Percentiles rank a stretch among this genome's conserved stretches.
phyloP scores from a whole-genome alignment of 2,797 vertebrate species.

The Alfaro cultratus region DNA sequence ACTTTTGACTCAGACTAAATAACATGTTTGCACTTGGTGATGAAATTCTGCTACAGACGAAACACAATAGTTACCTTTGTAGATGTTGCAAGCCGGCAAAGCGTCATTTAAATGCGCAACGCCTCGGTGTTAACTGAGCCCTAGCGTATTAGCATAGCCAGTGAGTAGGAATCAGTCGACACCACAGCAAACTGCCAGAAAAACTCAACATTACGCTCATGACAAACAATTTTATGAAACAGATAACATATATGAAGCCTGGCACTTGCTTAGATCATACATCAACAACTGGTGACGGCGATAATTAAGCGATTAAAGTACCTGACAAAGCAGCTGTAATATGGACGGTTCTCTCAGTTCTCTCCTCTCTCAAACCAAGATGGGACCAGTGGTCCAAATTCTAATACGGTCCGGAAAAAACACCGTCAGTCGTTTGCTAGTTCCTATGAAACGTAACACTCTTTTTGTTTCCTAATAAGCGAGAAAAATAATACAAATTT shows the following conservation, averaged over 20 bases:
- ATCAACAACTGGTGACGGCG: constrained; percentile 55
- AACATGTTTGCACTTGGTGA: rapidly evolving
- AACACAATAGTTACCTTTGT: constrained; percentile 4
- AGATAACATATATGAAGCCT: not conserved
- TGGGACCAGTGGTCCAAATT: constrained; percentile 81
- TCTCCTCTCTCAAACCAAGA: constrained; percentile 82
- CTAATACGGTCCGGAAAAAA: constrained; percentile 60
- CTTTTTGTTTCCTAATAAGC: not conserved
- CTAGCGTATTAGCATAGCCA: constrained; percentile 66
- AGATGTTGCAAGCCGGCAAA: not conserved
- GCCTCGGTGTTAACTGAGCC: constrained; percentile 67
- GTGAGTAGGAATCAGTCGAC: constrained; percentile 51
- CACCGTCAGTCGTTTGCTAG: constrained; percentile 20
- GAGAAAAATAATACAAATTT: not conserved
- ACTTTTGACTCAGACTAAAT: not conserved
- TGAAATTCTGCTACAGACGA: not conserved
- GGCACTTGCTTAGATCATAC: not conserved
- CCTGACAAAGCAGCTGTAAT: constrained; percentile 88
- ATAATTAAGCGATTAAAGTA: constrained; percentile 63
- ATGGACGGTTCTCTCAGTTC: constrained; percentile 80
- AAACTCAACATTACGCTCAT: constrained; percentile 33
- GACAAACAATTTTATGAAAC: constrained; percentile 15
- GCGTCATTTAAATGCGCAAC: constrained; percentile 75
- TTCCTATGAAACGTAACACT: constrained; percentile 51
- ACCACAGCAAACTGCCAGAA: constrained; percentile 48